Conservation (phyloP, 2,113 vertebrate species). For the Neolamprologus longior region DNA sequence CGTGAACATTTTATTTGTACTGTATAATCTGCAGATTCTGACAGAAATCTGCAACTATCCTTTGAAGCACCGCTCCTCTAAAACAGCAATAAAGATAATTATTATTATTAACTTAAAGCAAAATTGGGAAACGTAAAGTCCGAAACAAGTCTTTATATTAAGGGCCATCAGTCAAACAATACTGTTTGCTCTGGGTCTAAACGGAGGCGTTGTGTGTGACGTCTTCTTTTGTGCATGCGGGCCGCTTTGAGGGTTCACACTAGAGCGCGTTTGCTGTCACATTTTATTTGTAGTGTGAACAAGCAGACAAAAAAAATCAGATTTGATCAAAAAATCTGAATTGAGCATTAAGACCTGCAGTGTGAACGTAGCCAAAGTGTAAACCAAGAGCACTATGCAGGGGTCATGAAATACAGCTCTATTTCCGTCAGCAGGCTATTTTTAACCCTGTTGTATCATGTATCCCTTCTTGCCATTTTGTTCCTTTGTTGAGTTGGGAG, state of each 20-base stretch:
- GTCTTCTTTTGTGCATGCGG: accelerated
- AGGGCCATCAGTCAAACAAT: neutral
- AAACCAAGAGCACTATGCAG: conserved; percentile 48
- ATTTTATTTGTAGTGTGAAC: neutral
- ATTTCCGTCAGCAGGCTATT: conserved; percentile 63
- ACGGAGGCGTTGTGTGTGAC: neutral
- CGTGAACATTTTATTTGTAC: too few species aligned
- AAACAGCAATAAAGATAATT: too few species aligned
- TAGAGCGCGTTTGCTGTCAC: accelerated
- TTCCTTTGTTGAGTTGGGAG: conserved; percentile 39
- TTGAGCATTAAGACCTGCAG: neutral
- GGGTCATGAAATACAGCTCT: conserved; percentile 43
- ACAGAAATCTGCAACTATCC: too few species aligned
- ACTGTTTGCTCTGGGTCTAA: accelerated
- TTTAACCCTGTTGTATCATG: conserved; percentile 68
- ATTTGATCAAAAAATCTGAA: neutral
- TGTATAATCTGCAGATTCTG: too few species aligned
- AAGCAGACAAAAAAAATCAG: accelerated
- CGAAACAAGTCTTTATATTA: neutral
- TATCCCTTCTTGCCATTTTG: conserved; percentile 37
- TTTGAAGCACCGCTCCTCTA: too few species aligned
- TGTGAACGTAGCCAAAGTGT: conserved; percentile 9
- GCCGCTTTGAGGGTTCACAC: neutral
- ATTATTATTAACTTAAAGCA: too few species aligned
- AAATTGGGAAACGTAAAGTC: too few species aligned